Evolutionary conservation across 1,140 invertebrate genomes (phyloP), one percentile per base, ranked within the genome.

Genomic region (Stegodyphus dumicola): DNA sequence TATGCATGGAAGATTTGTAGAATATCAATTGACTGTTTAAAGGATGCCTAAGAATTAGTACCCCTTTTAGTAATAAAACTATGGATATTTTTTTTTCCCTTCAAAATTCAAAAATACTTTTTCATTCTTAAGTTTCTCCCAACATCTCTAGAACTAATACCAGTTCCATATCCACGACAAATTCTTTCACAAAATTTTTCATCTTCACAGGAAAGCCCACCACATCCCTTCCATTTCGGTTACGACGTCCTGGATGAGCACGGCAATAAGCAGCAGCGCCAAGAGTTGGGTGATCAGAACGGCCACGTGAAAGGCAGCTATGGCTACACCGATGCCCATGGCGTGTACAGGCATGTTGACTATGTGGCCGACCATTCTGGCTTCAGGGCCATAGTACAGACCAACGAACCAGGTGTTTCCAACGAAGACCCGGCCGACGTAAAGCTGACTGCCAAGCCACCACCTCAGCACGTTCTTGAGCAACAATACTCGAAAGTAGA

Each of bases 291-390:
- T 6, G 87, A 87, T 53, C 71, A 77, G 49, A 74, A 87, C 84
- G 85, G 85, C n/a, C 77, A 56, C n/a, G 85, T 86, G 51, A 87
- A 87, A 48, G 87, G 87, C 17, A 84, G 78, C 10, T 87, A 87
- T 56, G 77, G 83, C 5, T 87, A 86, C 18, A 85, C 81, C 2
- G 87, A 86, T 11, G 87, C 77, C 5, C 77, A 86, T 15, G 84
- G 87, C 6, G 49, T 86, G 3, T 86, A 78, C 56, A 17, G 84
- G 6, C 84, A 78, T 2, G 84, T 86, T 3, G 84, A 88, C 49
- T 88, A 88, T 56, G 87, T 80, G 1, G 88, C 88, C n/a, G 88
- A 88, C 53, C 86, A 86, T 48, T 77, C 80, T 18, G 88, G 88
- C 15, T 88, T 88, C 71, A 71, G 84, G n/a, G 88, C 87, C n/a